These are phyloP conservation scores for Subacronicta megacephala DNA, from an alignment of 2,888 invertebrate species.

Conservation along the genomic window DNA sequence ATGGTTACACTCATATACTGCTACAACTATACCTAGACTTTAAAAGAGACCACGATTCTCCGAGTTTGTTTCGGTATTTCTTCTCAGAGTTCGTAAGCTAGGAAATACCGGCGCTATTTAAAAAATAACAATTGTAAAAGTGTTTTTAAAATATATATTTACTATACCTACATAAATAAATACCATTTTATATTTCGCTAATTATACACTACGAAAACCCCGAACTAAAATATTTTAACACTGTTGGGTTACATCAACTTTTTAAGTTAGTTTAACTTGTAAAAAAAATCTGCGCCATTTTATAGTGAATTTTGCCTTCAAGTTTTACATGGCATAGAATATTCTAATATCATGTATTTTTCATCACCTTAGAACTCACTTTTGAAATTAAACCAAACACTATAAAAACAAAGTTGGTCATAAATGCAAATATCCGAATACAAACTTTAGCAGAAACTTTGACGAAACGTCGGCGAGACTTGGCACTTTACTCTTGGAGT, in stretches of 20 bases:
- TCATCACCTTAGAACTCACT: neutral
- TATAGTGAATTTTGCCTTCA: neutral
- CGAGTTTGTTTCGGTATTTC: too few relatives aligned
- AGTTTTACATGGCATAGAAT: neutral
- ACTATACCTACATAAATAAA: too few relatives aligned
- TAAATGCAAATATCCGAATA: slow-evolving; percentile 19
- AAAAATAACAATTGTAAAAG: too few relatives aligned
- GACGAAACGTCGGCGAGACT: slow-evolving; percentile 3
- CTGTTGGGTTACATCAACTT: neutral
- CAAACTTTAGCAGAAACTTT: slow-evolving; percentile 6
- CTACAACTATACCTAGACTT: too few relatives aligned
- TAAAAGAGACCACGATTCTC: too few relatives aligned
- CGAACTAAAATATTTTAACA: too few relatives aligned
- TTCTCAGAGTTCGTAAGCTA: too few relatives aligned
- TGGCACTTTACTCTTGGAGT: neutral
- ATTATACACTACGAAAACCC: too few relatives aligned
- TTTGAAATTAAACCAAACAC: slow-evolving; percentile 9
- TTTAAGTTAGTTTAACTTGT: neutral
- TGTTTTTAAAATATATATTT: too few relatives aligned
- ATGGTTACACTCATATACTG: too few relatives aligned
- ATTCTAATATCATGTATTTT: slow-evolving; percentile 4
- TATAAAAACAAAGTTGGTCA: slow-evolving; percentile 13
- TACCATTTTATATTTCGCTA: too few relatives aligned
- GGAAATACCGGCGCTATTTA: too few relatives aligned
- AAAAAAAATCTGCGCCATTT: neutral